Percentiles rank a stretch among this genome's conserved stretches.
Conservation (phyloP, 2,797 vertebrate species). For the Sebastes reedi region DNA sequence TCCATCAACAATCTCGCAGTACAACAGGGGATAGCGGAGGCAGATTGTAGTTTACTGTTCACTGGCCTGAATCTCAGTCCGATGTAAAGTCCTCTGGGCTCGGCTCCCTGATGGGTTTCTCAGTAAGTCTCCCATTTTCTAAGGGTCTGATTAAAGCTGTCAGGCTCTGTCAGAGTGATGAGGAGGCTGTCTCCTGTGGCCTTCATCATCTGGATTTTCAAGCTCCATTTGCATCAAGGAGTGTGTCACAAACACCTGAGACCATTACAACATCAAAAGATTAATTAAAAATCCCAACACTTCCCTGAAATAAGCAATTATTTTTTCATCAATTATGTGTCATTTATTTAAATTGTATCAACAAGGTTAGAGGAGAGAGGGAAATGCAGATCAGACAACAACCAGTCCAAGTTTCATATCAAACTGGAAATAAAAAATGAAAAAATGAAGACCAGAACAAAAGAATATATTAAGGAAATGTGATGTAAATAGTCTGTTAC, state of each 20-base stretch:
- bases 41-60: conserved; percentile 60
- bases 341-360: neutral
- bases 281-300: neutral
- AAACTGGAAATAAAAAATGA: neutral
- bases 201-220: conserved; percentile 29
- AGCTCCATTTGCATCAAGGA: conserved; percentile 22
- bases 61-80: conserved; percentile 48
- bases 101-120: neutral
- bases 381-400: neutral
- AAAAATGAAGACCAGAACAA: neutral
- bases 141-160: conserved; percentile 25
- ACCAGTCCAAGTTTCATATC: neutral
- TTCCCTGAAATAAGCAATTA: neutral
- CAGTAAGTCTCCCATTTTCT: conserved; percentile 5
- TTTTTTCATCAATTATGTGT: neutral
- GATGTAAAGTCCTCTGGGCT: conserved; percentile 28
- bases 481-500: neutral
- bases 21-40: neutral
- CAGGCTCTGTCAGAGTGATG: conserved; percentile 26
- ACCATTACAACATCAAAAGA: no score
- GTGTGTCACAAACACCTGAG: neutral
- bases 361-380: neutral
- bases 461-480: neutral
- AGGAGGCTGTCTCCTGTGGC: conserved; percentile 32
- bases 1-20: conserved; percentile 3